A percentile compares a stretch with the other conserved stretches of the same genome.
These are phyloP conservation scores for Drosophila pruinosa DNA, from an alignment of 1,140 invertebrate species.

Conservation along the genomic window DNA sequence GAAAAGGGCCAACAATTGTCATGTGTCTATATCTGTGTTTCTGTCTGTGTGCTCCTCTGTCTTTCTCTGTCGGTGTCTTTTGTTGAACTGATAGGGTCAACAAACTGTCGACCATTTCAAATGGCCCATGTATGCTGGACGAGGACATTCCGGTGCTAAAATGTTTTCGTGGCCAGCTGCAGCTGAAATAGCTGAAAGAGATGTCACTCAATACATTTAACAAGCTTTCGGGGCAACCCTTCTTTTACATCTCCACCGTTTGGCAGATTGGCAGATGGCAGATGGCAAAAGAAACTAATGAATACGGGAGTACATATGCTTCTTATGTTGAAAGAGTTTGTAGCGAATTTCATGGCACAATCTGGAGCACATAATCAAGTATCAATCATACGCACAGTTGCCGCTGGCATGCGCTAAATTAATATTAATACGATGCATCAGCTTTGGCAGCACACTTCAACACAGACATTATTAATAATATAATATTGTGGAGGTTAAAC, in stretches of 20 bases:
- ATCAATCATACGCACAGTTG: constrained; percentile 57
- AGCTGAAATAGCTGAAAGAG: background rate
- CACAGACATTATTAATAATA: constrained; percentile 31
- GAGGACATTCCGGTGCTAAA: constrained; percentile 1
- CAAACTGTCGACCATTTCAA: constrained; percentile 42
- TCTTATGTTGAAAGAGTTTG: constrained; percentile 1
- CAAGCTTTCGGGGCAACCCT: constrained; percentile 5
- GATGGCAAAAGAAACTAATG: background rate
- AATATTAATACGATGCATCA: constrained; percentile 36
- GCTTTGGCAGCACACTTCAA: constrained; percentile 20
- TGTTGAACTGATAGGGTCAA: constrained; percentile 32
- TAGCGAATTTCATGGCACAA: constrained; percentile 9
- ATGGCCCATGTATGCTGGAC: constrained; percentile 22
- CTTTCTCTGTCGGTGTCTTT: background rate
- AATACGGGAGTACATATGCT: constrained; percentile 7
- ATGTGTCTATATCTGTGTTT: constrained; percentile 14
- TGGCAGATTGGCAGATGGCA: background rate
- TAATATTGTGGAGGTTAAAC: constrained; percentile 26
- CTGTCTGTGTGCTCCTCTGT: background rate
- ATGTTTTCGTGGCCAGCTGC: constrained; percentile 10
- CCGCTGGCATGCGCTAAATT: constrained; percentile 17
- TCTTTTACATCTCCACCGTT: background rate
- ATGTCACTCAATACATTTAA: constrained; percentile 35
- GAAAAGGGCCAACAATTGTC: constrained; percentile 29
- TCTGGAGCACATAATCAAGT: constrained; percentile 25